phyloP scores from a whole-genome alignment of 2,113 vertebrate genomes.

The Chitala chitala region DNA sequence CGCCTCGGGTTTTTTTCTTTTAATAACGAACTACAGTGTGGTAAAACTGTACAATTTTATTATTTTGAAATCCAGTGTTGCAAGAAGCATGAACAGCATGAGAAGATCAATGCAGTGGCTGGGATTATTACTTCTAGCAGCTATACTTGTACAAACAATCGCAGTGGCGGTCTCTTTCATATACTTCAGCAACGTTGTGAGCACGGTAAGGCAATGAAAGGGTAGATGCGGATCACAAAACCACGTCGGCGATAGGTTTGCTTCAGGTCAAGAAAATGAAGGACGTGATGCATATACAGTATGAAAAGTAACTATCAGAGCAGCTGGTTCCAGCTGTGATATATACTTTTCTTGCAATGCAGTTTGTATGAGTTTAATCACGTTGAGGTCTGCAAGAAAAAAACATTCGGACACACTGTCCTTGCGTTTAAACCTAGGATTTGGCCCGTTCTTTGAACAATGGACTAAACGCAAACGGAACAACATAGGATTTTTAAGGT shows the following conservation, averaged over 20 bases:
- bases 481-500: slow-evolving; percentile 3
- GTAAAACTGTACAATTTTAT: not conserved
- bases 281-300: not conserved
- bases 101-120: slow-evolving; percentile 53
- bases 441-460: slow-evolving; percentile 4
- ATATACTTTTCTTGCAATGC: not conserved
- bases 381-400: not conserved
- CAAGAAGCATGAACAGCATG: slow-evolving; percentile 37
- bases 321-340: not conserved
- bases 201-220: slow-evolving; percentile 64
- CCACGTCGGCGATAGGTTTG: not conserved
- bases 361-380: not conserved
- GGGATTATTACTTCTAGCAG: slow-evolving; percentile 54
- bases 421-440: not conserved
- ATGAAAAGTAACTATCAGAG: not conserved
- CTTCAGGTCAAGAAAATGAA: not conserved
- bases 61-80: not conserved
- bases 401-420: not conserved
- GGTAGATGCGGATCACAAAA: not conserved
- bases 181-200: slow-evolving; percentile 76
- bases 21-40: not conserved
- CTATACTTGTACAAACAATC: slow-evolving; percentile 68
- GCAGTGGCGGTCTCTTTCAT: slow-evolving; percentile 72
- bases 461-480: not conserved
- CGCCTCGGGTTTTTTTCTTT: slow-evolving; percentile 7